Conservation (phyloP, 2,113 vertebrate species). For the Chiloscyllium plagiosum region DNA sequence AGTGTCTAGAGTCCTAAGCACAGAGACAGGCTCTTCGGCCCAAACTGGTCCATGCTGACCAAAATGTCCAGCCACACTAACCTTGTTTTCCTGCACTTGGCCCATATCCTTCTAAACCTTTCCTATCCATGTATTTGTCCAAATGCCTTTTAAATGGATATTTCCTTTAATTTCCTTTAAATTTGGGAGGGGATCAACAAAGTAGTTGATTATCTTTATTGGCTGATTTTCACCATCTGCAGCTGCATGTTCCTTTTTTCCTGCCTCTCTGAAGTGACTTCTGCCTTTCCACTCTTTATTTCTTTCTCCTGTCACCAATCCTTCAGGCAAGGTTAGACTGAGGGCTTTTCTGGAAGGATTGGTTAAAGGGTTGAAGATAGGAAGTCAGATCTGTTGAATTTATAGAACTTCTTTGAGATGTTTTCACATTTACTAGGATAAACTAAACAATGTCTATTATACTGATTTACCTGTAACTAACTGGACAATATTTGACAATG, state of each 20-base stretch:
- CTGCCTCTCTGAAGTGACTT: not conserved
- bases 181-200: not conserved
- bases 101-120: no score
- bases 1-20: no score
- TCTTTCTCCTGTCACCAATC: not conserved
- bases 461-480: not conserved
- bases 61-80: no score
- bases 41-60: no score
- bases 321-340: not conserved
- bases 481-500: not conserved
- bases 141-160: no score
- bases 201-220: not conserved
- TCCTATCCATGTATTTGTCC: no score
- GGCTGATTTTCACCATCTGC: not conserved
- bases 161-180: not conserved
- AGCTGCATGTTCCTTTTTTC: not conserved
- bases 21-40: no score
- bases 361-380: not conserved
- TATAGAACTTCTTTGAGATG: not conserved
- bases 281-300: not conserved
- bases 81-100: no score
- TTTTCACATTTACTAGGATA: not conserved
- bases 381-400: not conserved
- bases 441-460: not conserved
- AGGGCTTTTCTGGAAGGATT: not conserved